These are phyloP conservation scores for Callimorpha dominula DNA, from an alignment of 2,888 invertebrate genomes.

Conservation along the genomic window DNA sequence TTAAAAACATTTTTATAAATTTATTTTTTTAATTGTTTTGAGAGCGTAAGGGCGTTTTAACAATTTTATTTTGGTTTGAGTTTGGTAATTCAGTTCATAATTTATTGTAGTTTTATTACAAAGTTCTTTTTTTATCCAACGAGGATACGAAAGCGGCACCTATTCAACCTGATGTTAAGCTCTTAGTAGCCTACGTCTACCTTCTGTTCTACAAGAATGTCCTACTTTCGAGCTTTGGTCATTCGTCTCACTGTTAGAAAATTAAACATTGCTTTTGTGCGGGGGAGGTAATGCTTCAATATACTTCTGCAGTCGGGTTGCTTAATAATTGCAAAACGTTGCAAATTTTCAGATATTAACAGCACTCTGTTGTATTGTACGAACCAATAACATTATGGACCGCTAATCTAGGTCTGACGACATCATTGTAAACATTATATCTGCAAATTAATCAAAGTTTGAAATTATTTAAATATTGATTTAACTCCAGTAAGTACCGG, in stretches of 20 bases:
- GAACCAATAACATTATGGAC: slow-evolving; percentile 32
- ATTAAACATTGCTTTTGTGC: not conserved
- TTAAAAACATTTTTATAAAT: not conserved
- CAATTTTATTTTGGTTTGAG: not conserved
- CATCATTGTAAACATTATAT: slow-evolving; percentile 83
- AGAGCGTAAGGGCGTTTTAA: not conserved
- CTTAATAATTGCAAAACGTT: not conserved
- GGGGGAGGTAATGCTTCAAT: not conserved
- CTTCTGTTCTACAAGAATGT: not conserved
- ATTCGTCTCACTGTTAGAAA: not conserved
- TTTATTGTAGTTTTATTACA: not conserved
- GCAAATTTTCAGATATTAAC: not conserved
- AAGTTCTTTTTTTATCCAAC: not conserved
- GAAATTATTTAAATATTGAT: slow-evolving; percentile 86
- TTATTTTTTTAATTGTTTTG: not conserved
- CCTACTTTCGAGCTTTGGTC: not conserved
- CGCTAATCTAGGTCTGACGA: slow-evolving; percentile 67
- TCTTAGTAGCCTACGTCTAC: too few relatives aligned
- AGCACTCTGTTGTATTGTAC: not conserved
- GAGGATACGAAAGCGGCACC: not conserved
- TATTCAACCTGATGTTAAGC: too few relatives aligned
- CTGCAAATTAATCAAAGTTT: slow-evolving; percentile 86
- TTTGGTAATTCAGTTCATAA: not conserved
- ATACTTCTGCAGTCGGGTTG: not conserved
- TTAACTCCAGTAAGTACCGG: slow-evolving; percentile 84